phyloP scores from a whole-genome alignment of 2,113 vertebrate genomes.

The Stercorarius parasiticus region DNA sequence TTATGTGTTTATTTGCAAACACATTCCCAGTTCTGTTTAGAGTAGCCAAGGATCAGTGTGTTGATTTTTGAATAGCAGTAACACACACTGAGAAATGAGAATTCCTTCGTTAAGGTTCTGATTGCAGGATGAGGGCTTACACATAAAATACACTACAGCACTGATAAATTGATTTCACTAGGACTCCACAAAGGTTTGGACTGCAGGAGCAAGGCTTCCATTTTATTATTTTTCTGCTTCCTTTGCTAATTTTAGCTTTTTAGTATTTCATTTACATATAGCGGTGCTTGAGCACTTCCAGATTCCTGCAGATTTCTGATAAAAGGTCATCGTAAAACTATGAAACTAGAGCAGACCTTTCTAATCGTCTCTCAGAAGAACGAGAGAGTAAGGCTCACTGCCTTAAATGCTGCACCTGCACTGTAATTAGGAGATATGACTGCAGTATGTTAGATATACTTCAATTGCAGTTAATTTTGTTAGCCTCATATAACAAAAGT shows the following conservation, averaged over 20 bases:
- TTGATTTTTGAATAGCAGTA: not conserved
- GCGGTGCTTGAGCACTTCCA: not conserved
- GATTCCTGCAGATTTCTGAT: conserved; percentile 34
- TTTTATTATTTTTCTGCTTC: not conserved
- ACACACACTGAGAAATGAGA: not conserved
- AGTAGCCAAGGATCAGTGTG: not conserved
- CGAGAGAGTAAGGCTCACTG: not conserved
- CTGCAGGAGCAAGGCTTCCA: not conserved
- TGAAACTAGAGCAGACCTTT: conserved; percentile 6
- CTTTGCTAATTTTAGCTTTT: not conserved
- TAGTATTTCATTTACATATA: not conserved
- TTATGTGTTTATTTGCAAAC: not conserved
- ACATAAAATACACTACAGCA: not conserved
- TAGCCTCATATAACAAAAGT: not conserved
- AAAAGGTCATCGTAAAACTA: conserved; percentile 4
- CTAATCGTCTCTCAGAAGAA: not conserved
- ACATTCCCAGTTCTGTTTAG: not conserved
- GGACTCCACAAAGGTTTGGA: not conserved
- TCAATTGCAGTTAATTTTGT: conserved; percentile 11
- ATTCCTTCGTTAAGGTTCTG: not conserved
- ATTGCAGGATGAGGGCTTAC: not conserved
- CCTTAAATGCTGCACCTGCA: not conserved
- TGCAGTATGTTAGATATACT: not conserved
- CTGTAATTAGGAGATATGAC: conserved; percentile 23
- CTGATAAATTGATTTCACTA: not conserved